phyloP scores from a whole-genome alignment of 2,797 vertebrate genomes.

The Streptopelia turtur region DNA sequence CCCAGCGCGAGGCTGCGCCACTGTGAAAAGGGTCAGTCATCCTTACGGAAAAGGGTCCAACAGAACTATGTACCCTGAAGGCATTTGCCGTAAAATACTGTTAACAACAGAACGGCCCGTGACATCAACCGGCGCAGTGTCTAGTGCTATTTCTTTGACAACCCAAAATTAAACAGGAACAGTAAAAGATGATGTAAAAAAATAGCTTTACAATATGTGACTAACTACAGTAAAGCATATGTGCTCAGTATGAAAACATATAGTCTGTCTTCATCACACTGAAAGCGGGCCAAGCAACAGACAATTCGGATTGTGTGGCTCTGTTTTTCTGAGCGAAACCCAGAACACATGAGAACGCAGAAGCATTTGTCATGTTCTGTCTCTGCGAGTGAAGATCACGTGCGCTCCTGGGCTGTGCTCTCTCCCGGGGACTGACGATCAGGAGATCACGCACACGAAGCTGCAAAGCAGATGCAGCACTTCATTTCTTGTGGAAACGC shows the following conservation, averaged over 20 bases:
- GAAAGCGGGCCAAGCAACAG: neutral
- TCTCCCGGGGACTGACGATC: neutral
- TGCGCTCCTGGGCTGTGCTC: neutral
- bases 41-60: neutral
- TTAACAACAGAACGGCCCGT: neutral
- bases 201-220: neutral
- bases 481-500: neutral
- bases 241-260: neutral
- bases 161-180: constrained; percentile 32
- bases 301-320: neutral
- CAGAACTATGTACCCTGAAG: neutral
- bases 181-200: constrained; percentile 3
- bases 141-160: neutral
- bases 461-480: constrained; percentile 29
- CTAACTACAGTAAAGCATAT: neutral
- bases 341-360: neutral
- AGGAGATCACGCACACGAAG: neutral
- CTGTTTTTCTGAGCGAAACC: neutral
- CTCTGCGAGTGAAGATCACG: neutral
- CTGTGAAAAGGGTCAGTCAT: neutral
- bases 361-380: neutral
- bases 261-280: neutral
- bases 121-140: neutral
- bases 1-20: neutral
- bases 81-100: neutral